phyloP scores from a whole-genome alignment of 2,797 vertebrate species.

The Labroides dimidiatus region DNA sequence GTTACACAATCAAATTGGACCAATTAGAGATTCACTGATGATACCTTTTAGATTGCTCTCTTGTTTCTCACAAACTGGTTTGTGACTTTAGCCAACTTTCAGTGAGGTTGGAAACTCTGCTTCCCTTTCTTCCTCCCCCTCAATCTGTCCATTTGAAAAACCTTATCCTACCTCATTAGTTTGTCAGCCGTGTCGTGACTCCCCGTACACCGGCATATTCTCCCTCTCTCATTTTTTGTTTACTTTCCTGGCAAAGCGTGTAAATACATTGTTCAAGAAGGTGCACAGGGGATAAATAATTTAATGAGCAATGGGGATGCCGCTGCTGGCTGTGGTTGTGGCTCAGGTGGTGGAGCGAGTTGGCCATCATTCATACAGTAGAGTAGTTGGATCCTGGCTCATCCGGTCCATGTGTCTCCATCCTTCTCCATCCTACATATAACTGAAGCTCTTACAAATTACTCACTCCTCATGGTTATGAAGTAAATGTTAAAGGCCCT shows the following conservation, averaged over 20 bases:
- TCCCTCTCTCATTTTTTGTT: not conserved
- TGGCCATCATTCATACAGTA: conserved; percentile 10
- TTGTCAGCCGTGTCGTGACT: conserved; percentile 56
- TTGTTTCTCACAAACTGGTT: not conserved
- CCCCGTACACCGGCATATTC: conserved; percentile 21
- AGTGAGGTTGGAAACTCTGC: conserved; percentile 11
- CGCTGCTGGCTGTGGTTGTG: conserved; percentile 5
- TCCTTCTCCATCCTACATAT: not conserved
- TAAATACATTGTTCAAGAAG: conserved; percentile 14
- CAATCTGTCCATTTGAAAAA: conserved; percentile 19
- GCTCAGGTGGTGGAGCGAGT: conserved; percentile 11
- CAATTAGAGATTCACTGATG: not conserved
- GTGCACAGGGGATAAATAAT: conserved; percentile 5
- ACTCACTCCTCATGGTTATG: not conserved
- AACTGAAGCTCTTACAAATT: not conserved
- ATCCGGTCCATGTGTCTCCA: conserved; percentile 6
- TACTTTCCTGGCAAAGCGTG: conserved; percentile 28
- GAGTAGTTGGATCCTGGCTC: not conserved
- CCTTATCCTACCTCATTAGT: conserved; percentile 31
- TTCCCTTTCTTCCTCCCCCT: conserved; percentile 36
- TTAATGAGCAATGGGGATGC: conserved; percentile 35
- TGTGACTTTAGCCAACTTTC: conserved; percentile 1
- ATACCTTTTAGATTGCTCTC: not conserved
- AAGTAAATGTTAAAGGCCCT: no score
- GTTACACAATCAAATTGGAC: not conserved